Percentiles rank a stretch among this genome's conserved stretches.
Conservation (phyloP, 2,797 vertebrate species). For the Brachymystax lenok region DNA sequence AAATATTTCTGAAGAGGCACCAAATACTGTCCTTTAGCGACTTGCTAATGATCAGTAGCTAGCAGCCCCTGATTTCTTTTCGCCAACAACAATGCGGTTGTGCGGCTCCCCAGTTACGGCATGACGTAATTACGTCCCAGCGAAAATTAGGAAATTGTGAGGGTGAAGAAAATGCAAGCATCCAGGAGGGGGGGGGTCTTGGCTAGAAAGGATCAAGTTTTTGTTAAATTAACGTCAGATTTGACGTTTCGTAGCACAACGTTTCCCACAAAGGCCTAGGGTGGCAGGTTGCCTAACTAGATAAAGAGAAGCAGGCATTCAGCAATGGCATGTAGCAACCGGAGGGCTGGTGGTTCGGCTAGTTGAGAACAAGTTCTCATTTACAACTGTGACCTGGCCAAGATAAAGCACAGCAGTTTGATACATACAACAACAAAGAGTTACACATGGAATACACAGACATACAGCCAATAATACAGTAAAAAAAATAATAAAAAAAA, state of each 20-base stretch:
- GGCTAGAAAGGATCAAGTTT: no score
- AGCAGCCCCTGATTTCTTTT: constrained; percentile 66
- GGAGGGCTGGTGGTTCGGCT: neutral
- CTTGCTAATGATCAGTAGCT: constrained; percentile 2
- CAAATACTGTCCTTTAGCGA: constrained; percentile 10
- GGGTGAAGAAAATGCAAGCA: no score
- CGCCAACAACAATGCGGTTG: constrained; percentile 84
- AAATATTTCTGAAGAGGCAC: constrained; percentile 17
- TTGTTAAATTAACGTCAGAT: neutral
- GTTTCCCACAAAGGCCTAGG: neutral
- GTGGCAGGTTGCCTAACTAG: neutral
- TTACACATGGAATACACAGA: no score
- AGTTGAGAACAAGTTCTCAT: no score
- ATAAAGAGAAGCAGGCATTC: no score
- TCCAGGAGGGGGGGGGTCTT: no score
- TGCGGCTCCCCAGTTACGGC: constrained; percentile 31
- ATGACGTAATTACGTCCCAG: constrained; percentile 61
- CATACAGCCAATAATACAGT: no score
- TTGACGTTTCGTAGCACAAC: neutral
- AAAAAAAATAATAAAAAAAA: no score
- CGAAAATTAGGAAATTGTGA: constrained; percentile 58
- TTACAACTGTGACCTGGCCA: no score
- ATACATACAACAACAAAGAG: no score
- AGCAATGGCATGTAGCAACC: no score
- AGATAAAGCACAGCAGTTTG: no score